A percentile compares a stretch with the other conserved stretches of the same genome.
These are phyloP conservation scores for Xanthia togata DNA, from an alignment of 2,888 invertebrate species.

Conservation along the genomic window DNA sequence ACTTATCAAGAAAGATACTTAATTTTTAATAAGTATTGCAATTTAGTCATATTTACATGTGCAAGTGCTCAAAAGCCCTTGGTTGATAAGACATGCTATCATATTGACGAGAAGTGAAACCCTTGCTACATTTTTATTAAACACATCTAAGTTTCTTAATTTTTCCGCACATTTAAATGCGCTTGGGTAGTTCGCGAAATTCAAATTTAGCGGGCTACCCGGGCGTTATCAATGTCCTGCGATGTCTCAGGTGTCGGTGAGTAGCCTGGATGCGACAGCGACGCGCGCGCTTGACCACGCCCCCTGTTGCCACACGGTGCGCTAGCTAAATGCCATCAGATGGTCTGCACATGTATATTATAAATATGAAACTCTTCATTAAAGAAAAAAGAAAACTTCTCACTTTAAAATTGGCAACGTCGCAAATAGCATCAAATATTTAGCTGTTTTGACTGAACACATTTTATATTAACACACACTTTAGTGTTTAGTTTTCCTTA, in stretches of 20 bases:
- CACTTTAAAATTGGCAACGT: neutral
- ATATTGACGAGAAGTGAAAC: neutral
- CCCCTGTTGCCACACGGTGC: constrained; percentile 72
- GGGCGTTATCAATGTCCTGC: neutral
- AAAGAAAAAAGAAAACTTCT: neutral
- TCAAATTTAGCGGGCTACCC: neutral
- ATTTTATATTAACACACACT: constrained; percentile 4
- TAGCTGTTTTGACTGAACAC: neutral
- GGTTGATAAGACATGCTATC: neutral
- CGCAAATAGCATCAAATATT: neutral
- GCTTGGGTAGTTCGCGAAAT: neutral
- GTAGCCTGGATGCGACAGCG: constrained; percentile 84
- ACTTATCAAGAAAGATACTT: neutral
- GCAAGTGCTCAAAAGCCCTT: neutral
- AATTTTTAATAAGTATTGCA: neutral
- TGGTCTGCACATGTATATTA: neutral
- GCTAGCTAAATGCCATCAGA: constrained; percentile 77
- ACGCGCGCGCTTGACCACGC: constrained; percentile 74
- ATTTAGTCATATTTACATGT: neutral
- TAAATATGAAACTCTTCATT: neutral
- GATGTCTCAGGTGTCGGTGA: constrained; percentile 80
- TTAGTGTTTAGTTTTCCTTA: constrained; percentile 2
- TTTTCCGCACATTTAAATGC: neutral
- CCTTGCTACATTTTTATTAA: neutral
- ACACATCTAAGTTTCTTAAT: neutral